Percentiles rank a stretch among this genome's conserved stretches.
Evolutionary conservation across 2,888 invertebrate species (phyloP).

Genomic region (Scaptomyza reducta): DNA sequence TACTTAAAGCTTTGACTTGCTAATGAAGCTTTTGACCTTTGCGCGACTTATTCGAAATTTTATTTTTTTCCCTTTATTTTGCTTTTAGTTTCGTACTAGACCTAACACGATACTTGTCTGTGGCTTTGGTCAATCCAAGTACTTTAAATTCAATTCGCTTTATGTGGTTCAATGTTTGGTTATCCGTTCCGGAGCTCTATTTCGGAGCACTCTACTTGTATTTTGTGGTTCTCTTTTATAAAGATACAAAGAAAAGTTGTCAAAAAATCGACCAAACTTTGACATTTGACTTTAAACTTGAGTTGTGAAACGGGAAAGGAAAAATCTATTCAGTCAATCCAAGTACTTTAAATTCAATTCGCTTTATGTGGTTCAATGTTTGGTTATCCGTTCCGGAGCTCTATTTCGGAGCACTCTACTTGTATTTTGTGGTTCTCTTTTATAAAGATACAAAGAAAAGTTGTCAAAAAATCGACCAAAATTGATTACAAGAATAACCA

Average conservation of each 20-base stretch:
- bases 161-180: not conserved
- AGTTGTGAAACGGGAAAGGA: too few relatives aligned
- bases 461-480: too few relatives aligned
- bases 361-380: not conserved
- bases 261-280: too few relatives aligned
- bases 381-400: not conserved
- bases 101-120: slow-evolving; percentile 1
- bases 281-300: too few relatives aligned
- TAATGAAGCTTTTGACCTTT: slow-evolving; percentile 46
- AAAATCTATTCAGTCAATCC: too few relatives aligned
- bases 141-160: slow-evolving; percentile 1
- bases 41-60: slow-evolving; percentile 12
- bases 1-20: slow-evolving; percentile 38
- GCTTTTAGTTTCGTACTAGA: slow-evolving; percentile 6
- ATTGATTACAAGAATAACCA: not conserved
- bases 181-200: not conserved
- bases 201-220: not conserved
- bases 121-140: too few relatives aligned
- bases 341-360: slow-evolving; percentile 3
- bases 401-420: not conserved
- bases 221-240: too few relatives aligned
- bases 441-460: too few relatives aligned
- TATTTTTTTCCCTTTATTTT: not conserved
- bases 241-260: too few relatives aligned
- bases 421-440: too few relatives aligned